Conservation (phyloP, 1,140 invertebrate species). For the Chironomus striatipennis region DNA sequence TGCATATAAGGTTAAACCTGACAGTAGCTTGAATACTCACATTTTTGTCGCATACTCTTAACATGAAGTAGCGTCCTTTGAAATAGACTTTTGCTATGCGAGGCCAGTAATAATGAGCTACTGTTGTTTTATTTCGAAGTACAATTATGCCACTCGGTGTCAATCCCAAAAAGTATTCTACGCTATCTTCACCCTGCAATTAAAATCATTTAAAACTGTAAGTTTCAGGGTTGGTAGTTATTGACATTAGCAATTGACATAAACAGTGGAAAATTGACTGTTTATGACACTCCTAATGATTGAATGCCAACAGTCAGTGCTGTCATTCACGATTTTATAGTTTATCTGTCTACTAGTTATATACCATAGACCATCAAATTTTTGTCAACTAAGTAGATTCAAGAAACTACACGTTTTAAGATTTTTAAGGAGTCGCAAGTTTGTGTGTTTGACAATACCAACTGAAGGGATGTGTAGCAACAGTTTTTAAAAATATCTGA, state of each 20-base stretch:
- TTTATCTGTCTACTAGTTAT: too few relatives aligned
- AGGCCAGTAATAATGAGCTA: conserved; percentile 99
- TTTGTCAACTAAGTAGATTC: too few relatives aligned
- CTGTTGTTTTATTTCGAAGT: conserved; percentile 90
- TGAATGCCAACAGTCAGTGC: too few relatives aligned
- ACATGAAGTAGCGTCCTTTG: conserved; percentile 93
- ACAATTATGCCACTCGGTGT: conserved; percentile 96
- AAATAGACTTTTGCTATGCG: conserved; percentile 93
- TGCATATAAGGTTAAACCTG: not conserved
- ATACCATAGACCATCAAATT: too few relatives aligned
- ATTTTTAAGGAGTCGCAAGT: too few relatives aligned
- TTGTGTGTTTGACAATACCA: too few relatives aligned
- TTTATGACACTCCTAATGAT: not conserved
- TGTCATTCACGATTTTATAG: too few relatives aligned
- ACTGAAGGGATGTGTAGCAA: too few relatives aligned
- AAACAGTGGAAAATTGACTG: not conserved
- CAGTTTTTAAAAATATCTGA: too few relatives aligned
- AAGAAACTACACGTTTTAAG: too few relatives aligned
- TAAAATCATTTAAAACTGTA: conserved; percentile 28
- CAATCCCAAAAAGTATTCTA: conserved; percentile 92
- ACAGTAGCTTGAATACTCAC: conserved; percentile 62
- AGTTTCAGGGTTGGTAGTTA: not conserved
- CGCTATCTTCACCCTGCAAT: conserved; percentile 87
- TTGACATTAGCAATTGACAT: not conserved
- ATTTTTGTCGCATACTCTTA: conserved; percentile 90